These are phyloP conservation scores for Epinephelus awoara DNA, from an alignment of 2,797 vertebrate genomes.

Conservation along the genomic window DNA sequence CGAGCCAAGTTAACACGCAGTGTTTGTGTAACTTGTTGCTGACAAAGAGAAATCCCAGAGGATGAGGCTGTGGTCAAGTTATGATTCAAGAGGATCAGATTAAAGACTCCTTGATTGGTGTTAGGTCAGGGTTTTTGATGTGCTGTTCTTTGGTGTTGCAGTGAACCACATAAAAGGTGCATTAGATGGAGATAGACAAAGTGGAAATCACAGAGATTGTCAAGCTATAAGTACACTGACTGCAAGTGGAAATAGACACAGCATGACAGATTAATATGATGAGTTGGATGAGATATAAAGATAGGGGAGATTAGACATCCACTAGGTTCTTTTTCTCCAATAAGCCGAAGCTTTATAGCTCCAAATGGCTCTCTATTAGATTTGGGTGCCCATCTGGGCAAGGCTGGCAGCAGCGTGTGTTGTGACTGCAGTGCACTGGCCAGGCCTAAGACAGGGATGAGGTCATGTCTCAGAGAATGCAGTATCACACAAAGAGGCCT, in stretches of 20 bases:
- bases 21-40: constrained; percentile 71
- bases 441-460: constrained; percentile 86
- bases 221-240: constrained; percentile 46
- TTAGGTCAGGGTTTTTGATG: constrained; percentile 36
- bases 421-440: constrained; percentile 78
- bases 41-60: constrained; percentile 49
- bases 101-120: constrained; percentile 44
- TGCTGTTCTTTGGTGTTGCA: constrained; percentile 19
- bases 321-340: constrained; percentile 77
- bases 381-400: constrained; percentile 86
- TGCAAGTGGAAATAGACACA: constrained; percentile 66
- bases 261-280: constrained; percentile 75
- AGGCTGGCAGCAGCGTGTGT: constrained; percentile 81
- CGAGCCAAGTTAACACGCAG: constrained; percentile 47
- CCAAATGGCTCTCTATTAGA: constrained; percentile 89
- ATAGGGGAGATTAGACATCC: constrained; percentile 79
- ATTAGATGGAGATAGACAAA: constrained; percentile 24
- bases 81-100: constrained; percentile 32
- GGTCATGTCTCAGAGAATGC: constrained; percentile 87
- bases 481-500: constrained; percentile 85
- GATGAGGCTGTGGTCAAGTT: constrained; percentile 36
- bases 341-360: constrained; percentile 81
- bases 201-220: constrained; percentile 42
- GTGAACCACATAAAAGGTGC: constrained; percentile 22
- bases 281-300: constrained; percentile 72